Evolutionary conservation across 2,797 vertebrate species (phyloP).

Genomic region (Anguilla marmorata): DNA sequence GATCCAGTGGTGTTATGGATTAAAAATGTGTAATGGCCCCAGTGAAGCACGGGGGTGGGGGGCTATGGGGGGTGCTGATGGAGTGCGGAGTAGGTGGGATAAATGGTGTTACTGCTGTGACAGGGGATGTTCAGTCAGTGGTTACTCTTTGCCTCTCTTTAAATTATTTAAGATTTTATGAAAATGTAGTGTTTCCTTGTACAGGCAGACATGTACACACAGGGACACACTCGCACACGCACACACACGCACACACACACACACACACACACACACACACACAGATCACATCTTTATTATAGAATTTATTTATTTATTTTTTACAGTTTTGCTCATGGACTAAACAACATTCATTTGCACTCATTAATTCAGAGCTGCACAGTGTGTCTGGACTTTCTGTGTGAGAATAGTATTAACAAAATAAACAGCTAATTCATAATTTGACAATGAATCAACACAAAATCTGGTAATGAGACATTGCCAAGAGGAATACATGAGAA

Average conservation of each 20-base stretch:
- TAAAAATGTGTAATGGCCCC: slow-evolving; percentile 25
- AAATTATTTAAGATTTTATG: neutral
- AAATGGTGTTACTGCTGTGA: neutral
- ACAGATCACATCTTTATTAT: no score
- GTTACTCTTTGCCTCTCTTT: neutral
- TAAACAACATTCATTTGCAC: neutral
- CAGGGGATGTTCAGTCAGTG: neutral
- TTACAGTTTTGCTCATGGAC: neutral
- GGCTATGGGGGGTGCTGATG: neutral
- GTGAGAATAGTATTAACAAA: neutral
- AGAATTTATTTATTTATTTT: neutral
- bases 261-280: neutral
- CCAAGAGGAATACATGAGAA: neutral
- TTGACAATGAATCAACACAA: neutral
- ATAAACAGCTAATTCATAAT: neutral
- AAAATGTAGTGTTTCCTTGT: neutral
- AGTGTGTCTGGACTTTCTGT: neutral
- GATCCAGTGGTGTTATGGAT: slow-evolving; percentile 37
- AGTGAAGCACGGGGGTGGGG: neutral
- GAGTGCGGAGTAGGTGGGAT: neutral
- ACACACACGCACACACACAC: neutral
- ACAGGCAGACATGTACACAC: neutral
- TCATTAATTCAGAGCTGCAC: neutral
- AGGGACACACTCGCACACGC: neutral
- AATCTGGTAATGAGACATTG: neutral